Evolutionary conservation across 2,888 invertebrate genomes (phyloP).

Genomic region (Acleris sparsana): DNA sequence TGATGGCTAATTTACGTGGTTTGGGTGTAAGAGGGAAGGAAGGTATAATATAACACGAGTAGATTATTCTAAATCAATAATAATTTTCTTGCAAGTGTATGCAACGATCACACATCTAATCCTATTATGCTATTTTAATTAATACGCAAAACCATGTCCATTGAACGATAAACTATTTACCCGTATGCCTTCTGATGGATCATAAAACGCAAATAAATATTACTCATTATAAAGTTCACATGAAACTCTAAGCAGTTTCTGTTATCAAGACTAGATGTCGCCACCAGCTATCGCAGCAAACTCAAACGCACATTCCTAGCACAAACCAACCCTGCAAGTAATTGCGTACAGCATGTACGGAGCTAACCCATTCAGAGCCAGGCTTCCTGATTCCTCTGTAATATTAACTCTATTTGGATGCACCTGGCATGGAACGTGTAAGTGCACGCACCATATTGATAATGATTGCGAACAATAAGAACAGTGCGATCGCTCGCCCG

Average conservation of each 20-base stretch:
- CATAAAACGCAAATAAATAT: no score
- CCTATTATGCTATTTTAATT: no score
- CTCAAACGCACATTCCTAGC: background rate
- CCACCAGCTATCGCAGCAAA: background rate
- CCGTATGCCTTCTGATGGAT: no score
- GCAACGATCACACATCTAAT: no score
- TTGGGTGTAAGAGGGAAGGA: background rate
- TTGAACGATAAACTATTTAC: no score
- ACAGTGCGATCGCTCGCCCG: slow-evolving; percentile 12
- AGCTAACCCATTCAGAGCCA: background rate
- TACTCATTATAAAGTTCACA: no score
- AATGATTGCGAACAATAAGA: slow-evolving; percentile 36
- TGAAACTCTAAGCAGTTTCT: background rate
- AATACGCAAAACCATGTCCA: no score
- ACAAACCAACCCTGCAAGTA: slow-evolving; percentile 9
- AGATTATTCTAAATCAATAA: no score
- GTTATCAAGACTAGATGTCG: slow-evolving; percentile 5
- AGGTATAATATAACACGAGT: background rate
- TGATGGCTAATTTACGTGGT: slow-evolving; percentile 26
- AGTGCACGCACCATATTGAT: slow-evolving; percentile 36
- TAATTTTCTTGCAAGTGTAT: no score
- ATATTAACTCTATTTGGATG: no score
- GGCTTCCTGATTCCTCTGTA: no score
- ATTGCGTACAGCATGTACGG: slow-evolving; percentile 28
- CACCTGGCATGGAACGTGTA: background rate